A percentile compares a stretch with the other conserved stretches of the same genome.
These are phyloP conservation scores for Microtus agrestis DNA, from an alignment of 2,797 vertebrate species.

Conservation along the genomic window DNA sequence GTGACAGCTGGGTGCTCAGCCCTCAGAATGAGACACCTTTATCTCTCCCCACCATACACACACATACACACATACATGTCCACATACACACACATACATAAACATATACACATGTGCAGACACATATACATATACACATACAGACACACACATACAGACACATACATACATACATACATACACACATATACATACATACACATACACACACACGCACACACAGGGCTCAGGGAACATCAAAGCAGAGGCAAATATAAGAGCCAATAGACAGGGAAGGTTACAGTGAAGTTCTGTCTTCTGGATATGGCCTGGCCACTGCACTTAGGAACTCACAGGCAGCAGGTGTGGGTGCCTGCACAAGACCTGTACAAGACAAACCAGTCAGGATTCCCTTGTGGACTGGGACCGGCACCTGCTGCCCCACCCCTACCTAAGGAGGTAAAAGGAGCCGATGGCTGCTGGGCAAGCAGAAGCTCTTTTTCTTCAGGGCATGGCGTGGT, in stretches of 20 bases:
- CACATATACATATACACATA: too few species aligned
- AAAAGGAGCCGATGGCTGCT: neutral
- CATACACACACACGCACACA: neutral
- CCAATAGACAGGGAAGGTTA: too few species aligned
- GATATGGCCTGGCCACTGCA: accelerated
- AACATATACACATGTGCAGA: too few species aligned
- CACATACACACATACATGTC: neutral
- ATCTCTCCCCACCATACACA: neutral
- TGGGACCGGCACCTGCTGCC: neutral
- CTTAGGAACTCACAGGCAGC: neutral
- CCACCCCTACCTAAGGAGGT: neutral
- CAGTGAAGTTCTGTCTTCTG: neutral
- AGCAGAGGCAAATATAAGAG: neutral
- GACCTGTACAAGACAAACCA: neutral
- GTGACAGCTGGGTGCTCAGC: neutral
- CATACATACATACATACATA: neutral
- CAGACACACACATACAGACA: too few species aligned
- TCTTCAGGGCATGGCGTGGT: neutral
- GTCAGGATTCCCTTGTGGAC: neutral
- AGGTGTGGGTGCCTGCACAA: neutral
- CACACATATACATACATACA: neutral
- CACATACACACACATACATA: neutral
- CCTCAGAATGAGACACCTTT: neutral
- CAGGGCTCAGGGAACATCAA: neutral
- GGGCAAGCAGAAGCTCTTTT: neutral